Conservation (phyloP, 2,797 vertebrate genomes). For the Heteromormyrus szaboi region DNA sequence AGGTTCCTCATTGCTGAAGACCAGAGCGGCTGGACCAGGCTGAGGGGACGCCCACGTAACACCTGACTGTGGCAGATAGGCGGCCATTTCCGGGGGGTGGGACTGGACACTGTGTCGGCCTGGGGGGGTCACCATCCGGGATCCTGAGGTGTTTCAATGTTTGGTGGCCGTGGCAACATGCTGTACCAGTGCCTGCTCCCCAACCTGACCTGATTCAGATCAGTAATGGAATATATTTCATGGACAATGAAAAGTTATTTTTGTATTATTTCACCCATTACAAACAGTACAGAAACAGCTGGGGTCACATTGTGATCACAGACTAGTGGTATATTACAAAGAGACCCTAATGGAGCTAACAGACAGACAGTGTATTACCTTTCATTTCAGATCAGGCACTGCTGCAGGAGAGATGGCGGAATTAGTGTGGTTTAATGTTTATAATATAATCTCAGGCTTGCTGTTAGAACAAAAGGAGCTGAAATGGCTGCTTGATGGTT, state of each 20-base stretch:
- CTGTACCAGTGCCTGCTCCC: background rate
- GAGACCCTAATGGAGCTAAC: background rate
- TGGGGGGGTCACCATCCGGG: background rate
- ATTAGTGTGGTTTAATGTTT: background rate
- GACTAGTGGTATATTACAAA: background rate
- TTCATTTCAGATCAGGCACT: background rate
- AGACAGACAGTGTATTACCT: background rate
- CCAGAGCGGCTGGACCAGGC: background rate
- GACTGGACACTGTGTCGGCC: background rate
- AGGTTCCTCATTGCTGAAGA: background rate
- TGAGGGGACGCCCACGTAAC: background rate
- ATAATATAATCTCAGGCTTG: background rate
- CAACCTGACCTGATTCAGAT: background rate
- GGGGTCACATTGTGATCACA: background rate
- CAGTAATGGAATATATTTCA: background rate
- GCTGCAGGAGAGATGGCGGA: background rate
- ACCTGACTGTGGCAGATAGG: background rate
- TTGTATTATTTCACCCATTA: background rate
- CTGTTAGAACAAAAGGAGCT: background rate
- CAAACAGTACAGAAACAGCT: background rate
- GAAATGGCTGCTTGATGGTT: background rate
- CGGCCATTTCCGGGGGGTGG: background rate
- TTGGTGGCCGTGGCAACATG: background rate
- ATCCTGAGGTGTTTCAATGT: background rate
- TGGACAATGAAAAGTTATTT: background rate